phyloP scores from a whole-genome alignment of 2,113 vertebrate genomes.

The Oreochromis tanganicae region DNA sequence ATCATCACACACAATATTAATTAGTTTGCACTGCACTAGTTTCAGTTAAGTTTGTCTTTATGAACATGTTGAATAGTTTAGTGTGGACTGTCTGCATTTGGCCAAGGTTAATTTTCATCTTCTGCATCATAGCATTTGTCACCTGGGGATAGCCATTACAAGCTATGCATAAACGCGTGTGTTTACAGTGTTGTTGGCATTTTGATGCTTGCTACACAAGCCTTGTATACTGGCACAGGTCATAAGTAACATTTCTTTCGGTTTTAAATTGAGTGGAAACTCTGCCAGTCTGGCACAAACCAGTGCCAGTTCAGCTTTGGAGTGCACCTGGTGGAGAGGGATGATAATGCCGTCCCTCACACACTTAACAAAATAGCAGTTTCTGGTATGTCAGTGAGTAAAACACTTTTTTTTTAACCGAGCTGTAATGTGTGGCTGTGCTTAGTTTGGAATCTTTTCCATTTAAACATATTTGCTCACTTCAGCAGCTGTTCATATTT shows the following conservation, averaged over 20 bases:
- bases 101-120: background rate
- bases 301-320: background rate
- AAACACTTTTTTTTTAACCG: background rate
- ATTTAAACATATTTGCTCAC: background rate
- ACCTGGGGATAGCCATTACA: background rate
- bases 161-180: background rate
- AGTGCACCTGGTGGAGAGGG: background rate
- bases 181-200: background rate
- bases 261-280: constrained; percentile 39
- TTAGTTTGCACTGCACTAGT: background rate
- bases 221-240: background rate
- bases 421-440: background rate
- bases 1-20: background rate
- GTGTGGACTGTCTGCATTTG: background rate
- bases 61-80: background rate
- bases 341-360: background rate
- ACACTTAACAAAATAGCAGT: background rate
- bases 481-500: background rate
- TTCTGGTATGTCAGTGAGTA: background rate
- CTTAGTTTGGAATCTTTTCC: background rate
- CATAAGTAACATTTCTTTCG: background rate
- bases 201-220: background rate
- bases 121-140: background rate
- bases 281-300: background rate
- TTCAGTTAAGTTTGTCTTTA: background rate